Evolutionary conservation across 1,140 invertebrate genomes (phyloP), one percentile per base, ranked within the genome.

Genomic region (Prorops nasuta): DNA sequence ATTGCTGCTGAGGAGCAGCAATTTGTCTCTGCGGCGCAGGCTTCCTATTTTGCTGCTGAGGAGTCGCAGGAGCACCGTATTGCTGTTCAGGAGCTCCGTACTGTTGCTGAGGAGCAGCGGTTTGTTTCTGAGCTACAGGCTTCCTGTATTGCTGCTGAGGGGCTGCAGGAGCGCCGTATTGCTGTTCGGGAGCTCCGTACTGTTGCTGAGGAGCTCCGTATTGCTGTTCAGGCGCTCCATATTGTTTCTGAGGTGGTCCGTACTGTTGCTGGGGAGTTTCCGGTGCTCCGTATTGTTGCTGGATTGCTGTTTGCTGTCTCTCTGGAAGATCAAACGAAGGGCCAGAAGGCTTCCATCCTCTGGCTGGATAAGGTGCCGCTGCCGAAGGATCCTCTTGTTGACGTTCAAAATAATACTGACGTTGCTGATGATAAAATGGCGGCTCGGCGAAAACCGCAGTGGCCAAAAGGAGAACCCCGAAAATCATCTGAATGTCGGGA

Each of bases 311-410:
- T 20, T 50, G 44, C 32, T 64, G 63, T 56, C 66, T 76, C 40
- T 79, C 66, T 10, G 81, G 81, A 1, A 81, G 54, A 17, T 82
- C 76, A 44, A 84, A 83, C 0, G 79, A 65, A 0, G 81, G 79
- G 32, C 83, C 83, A 2, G 69, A 66, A 1, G 83, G 82, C 56
- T 63, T 79, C 80, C 80, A 83, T 2, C 79, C 79, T 17, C 80
- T 80, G 0, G 81, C 58, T 0, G 71, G 40, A 46, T 84, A 84
- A 3, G 80, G 79, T 2, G 60, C 52, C 0, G 31, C 19, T 3
- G 46, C 17, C n/a, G 58, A 4, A 36, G 67, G 59, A 24, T 67
- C 67, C 18, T 63, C 55, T 16, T 68, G 63, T 2, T 70, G 69
- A 16, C 64, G 64, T 1, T 74, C 67, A 12, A 72, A 71, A 24